Evolutionary conservation across 1,140 invertebrate species (phyloP), one percentile per base, ranked within the genome.

Genomic region (Brachionus rotundiformis): DNA sequence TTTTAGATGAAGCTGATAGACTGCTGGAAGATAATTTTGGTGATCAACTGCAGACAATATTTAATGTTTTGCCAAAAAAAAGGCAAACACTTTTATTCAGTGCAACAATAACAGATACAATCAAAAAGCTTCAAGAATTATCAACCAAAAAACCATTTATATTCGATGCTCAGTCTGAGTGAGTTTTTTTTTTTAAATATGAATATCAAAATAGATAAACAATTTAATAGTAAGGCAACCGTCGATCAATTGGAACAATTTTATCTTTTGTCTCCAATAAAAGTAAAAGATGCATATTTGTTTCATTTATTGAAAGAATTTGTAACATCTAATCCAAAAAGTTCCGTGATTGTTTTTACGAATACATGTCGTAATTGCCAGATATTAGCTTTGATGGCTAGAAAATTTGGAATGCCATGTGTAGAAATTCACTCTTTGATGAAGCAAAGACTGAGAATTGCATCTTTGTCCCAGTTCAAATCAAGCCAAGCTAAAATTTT

Each of bases 281-380:
- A 96, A 86, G 92, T 95, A 31, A 92, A 94, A 81, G 96, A 99
- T 90, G 95, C 94, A 33, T 98, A 95, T 87, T 87, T 99, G 23
- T 92, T 98, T 31, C 92, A 98, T 88, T 90, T 94, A 0, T 86
- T 99, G 6, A 90, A 94, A 82, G 91, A 91, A 76, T 97, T 92
- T 87, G 89, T 91, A 47, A 89, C 91, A 84, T 90, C 91, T 25
- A 90, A 93, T 86, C 90, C 91, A 77, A 91, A 91, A 63, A 92
- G 92, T 23, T 94, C 93, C 54, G 91, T 97, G 29, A 94, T 98
- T 86, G 92, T 98, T 49, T 98, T 98, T 85, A 94, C 94, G 23
- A 92, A 94, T 84, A 96, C 95, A 63, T 96, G 95, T 91, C 95
- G 94, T 68, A 87, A 88, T 81, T 86, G 87, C n/a, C 88, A 88